phyloP scores from a whole-genome alignment of 2,113 vertebrate genomes.

The Seriola quinqueradiata region DNA sequence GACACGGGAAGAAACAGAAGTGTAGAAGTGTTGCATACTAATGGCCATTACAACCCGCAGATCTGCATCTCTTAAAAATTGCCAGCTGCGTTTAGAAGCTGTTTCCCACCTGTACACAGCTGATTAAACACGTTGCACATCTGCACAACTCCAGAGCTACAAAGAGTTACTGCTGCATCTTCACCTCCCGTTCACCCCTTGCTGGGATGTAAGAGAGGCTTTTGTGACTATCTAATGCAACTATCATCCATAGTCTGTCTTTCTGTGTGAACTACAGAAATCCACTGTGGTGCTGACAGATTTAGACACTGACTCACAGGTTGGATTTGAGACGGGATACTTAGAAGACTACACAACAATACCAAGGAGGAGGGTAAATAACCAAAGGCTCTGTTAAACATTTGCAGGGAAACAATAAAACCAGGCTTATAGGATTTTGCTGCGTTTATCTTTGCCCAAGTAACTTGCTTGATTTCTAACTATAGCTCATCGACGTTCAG shows the following conservation, averaged over 20 bases:
- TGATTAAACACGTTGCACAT: slow-evolving; percentile 31
- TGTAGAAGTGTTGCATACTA: slow-evolving; percentile 49
- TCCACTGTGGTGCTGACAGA: slow-evolving; percentile 1
- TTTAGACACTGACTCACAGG: slow-evolving; percentile 36
- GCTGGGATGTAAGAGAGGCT: not conserved
- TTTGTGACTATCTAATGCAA: slow-evolving; percentile 9
- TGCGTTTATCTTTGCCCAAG: slow-evolving; percentile 30
- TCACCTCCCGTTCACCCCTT: slow-evolving; percentile 34
- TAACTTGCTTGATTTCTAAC: slow-evolving; percentile 33
- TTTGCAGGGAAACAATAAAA: slow-evolving; percentile 35
- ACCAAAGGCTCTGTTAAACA: slow-evolving; percentile 35
- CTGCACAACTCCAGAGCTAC: not conserved
- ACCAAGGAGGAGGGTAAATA: not conserved
- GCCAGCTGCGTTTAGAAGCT: slow-evolving; percentile 26
- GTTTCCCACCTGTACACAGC: slow-evolving; percentile 33
- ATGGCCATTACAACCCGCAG: slow-evolving; percentile 16
- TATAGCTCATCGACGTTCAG: slow-evolving; percentile 13
- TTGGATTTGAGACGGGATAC: slow-evolving; percentile 22
- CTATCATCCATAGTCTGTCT: not conserved
- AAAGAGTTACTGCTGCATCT: not conserved
- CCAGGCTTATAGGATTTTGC: slow-evolving; percentile 30
- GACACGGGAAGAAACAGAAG: slow-evolving; percentile 54
- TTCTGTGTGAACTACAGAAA: not conserved
- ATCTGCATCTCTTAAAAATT: slow-evolving; percentile 39
- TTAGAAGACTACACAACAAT: slow-evolving; percentile 10